Percentiles rank a stretch among this genome's conserved stretches.
Conservation (phyloP, 2,113 vertebrate species). For the zebrafish (Danio rerio) region DNA sequence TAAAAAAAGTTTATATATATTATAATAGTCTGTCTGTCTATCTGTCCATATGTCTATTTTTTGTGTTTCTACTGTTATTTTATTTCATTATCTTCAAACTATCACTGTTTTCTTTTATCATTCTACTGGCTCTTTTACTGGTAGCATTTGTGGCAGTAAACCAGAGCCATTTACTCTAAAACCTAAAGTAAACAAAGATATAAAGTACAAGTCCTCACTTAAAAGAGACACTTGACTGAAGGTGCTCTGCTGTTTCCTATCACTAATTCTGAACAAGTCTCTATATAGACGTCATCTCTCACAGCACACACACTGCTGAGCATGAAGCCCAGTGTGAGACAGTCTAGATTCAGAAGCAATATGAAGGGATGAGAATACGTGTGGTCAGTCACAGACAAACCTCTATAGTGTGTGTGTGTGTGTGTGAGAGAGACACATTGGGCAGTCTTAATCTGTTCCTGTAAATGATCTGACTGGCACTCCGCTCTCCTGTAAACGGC, state of each 20-base stretch:
- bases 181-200: slow-evolving; percentile 1
- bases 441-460: slow-evolving; percentile 63
- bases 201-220: slow-evolving; percentile 3
- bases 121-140: background rate
- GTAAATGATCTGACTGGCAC: slow-evolving; percentile 71
- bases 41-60: too few species aligned
- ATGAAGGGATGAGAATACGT: slow-evolving; percentile 6
- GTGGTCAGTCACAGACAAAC: slow-evolving; percentile 2
- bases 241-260: slow-evolving; percentile 11
- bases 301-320: background rate
- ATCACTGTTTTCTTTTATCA: too few species aligned
- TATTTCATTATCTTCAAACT: too few species aligned
- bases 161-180: background rate
- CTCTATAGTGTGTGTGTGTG: slow-evolving; percentile 26
- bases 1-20: too few species aligned
- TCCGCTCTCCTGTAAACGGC: slow-evolving; percentile 55
- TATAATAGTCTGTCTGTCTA: too few species aligned
- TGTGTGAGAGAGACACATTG: slow-evolving; percentile 40
- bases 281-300: background rate
- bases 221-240: slow-evolving; percentile 22
- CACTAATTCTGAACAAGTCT: background rate
- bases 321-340: slow-evolving; percentile 17
- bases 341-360: background rate
- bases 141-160: background rate
- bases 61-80: too few species aligned